Base-by-base conservation (phyloP, 2,888 invertebrate genomes). In the Scaptomyza flava region DNA sequence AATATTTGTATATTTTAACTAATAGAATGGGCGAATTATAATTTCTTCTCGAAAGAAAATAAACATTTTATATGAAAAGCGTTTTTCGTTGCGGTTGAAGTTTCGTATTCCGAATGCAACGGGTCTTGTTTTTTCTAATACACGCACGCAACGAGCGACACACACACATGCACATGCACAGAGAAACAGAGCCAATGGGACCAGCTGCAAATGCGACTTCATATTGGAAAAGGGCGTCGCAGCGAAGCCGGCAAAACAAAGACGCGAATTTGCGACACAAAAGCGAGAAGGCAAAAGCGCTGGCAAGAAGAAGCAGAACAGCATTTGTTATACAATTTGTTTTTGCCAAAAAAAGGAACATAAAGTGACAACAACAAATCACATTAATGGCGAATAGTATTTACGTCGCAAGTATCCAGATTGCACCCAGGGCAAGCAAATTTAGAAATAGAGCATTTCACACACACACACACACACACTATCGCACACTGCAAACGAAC, bases 181-280 rank as follows among this genome's bases (percentile, higher is more conserved):
- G 3, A 41, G 14, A 51, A 9, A 23, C 12, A n/a, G 12, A 30
- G 23, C 41, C 63, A 63, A 60, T 63, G 45, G 31, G 58, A 70
- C 70, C 71, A 74, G 75, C 75, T 66, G 76, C 72, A 76, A 66
- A 76, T 63, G 70, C 62, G 76, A 72, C 70, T 76, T 72, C 61
- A 59, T 68, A 77, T 77, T 77, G 77, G 76, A 81, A 76, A 81
- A 82, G 83, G 81, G 73, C 79, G 79, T 75, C 77, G 52, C 64
- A 67, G 48, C 75, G 66, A 71, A 68, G 81, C 86, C 84, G 84
- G 84, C 84, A 84, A 78, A 85, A 84, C 83, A 85, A 83, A 85
- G 78, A 78, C 83, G 81, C 79, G 79, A 82, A 81, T 72, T 34
- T 52, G 72, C 46, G 14, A 50, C 33, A 52, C 74, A 67, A 74